Percentiles rank a stretch among this genome's conserved stretches.
These are phyloP conservation scores for Dryococelus australis DNA, from an alignment of 2,888 invertebrate genomes.

Conservation along the genomic window DNA sequence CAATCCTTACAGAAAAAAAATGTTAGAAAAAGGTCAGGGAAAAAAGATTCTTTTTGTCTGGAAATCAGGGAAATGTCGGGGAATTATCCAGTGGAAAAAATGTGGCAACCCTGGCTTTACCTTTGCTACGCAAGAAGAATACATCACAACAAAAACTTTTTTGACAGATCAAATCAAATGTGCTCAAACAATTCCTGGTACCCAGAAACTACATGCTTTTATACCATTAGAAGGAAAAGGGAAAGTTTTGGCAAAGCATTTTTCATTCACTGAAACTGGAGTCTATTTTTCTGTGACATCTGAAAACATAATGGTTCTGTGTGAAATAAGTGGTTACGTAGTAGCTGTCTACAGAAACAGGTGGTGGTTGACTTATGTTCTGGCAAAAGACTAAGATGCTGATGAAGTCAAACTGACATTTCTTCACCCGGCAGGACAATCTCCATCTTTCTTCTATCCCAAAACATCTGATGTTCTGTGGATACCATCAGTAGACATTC, in stretches of 20 bases:
- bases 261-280: slow-evolving; percentile 5
- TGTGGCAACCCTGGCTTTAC: neutral
- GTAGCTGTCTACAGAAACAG: neutral
- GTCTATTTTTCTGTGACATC: neutral
- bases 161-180: too few species aligned
- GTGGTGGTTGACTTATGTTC: neutral
- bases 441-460: neutral
- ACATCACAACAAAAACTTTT: too few species aligned
- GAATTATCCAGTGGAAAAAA: too few species aligned
- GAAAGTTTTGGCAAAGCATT: slow-evolving; percentile 1
- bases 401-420: slow-evolving; percentile 21
- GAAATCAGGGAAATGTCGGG: too few species aligned
- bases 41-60: too few species aligned
- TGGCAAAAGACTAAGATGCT: neutral
- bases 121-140: too few species aligned
- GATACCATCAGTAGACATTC: neutral
- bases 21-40: too few species aligned
- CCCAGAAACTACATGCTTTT: too few species aligned
- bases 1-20: too few species aligned
- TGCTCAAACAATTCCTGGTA: too few species aligned
- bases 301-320: neutral
- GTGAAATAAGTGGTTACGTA: neutral
- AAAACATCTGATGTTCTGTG: neutral
- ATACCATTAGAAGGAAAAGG: neutral
- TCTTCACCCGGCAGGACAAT: neutral